These are phyloP conservation scores for Empidonax alnorum DNA, from an alignment of 2,113 vertebrate genomes.

Conservation along the genomic window DNA sequence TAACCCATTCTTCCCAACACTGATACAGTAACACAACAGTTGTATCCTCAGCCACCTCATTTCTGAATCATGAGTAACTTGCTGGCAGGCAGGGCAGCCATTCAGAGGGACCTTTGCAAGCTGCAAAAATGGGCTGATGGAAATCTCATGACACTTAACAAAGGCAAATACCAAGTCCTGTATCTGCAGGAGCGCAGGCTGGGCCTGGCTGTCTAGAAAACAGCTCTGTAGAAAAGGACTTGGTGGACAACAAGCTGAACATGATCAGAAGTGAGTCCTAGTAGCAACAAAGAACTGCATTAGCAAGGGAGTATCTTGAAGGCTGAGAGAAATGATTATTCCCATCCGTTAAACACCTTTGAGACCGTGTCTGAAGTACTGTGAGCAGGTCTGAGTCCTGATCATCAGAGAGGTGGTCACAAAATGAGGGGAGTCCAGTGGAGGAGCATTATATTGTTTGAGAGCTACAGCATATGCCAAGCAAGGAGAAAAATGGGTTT, in stretches of 20 bases:
- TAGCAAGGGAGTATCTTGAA: not conserved
- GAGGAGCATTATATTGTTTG: not conserved
- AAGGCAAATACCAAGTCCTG: not conserved
- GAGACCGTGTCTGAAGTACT: not conserved
- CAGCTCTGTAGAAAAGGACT: not conserved
- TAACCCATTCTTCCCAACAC: not conserved
- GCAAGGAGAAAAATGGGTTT: not conserved
- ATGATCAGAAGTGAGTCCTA: not conserved
- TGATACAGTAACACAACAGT: not conserved
- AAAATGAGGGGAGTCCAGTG: not conserved
- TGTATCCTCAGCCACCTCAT: not conserved
- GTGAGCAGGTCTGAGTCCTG: not conserved
- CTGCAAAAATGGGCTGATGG: not conserved
- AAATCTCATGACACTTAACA: not conserved
- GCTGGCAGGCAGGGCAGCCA: not conserved
- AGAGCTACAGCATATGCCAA: not conserved
- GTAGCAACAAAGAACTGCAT: not conserved
- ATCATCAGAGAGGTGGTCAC: not conserved
- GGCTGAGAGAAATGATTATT: not conserved
- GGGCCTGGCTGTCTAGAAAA: not conserved
- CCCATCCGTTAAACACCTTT: not conserved
- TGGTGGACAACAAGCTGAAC: not conserved
- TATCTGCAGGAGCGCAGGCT: not conserved
- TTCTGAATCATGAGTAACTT: rapidly evolving
- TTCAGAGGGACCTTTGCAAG: not conserved